These are phyloP conservation scores for Crenuchus spilurus DNA, from an alignment of 2,797 vertebrate species.

Conservation along the genomic window DNA sequence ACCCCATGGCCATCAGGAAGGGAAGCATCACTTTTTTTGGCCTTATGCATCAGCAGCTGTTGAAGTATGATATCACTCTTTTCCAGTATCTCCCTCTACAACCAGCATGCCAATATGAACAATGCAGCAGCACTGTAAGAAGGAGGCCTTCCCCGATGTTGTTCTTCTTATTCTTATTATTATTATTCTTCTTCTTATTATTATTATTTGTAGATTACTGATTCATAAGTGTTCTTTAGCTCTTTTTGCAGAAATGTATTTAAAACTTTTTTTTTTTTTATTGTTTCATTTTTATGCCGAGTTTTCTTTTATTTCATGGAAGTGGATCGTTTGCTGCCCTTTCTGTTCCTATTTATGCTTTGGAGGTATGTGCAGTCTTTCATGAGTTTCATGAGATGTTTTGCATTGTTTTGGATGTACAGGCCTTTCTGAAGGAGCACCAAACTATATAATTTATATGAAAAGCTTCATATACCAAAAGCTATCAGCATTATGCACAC, in stretches of 20 bases:
- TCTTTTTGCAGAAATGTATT: background rate
- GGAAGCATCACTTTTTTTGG: background rate
- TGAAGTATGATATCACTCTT: background rate
- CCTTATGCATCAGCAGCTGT: background rate
- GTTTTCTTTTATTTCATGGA: background rate
- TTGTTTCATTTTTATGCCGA: background rate
- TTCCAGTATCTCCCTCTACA: background rate
- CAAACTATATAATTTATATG: background rate
- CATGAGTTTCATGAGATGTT: background rate
- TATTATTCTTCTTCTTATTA: too few relatives aligned
- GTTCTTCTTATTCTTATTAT: too few relatives aligned
- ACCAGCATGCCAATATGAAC: background rate
- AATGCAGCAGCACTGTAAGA: background rate
- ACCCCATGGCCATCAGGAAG: background rate
- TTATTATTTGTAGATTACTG: background rate
- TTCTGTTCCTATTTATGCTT: background rate
- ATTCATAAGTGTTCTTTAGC: background rate
- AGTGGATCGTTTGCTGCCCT: background rate
- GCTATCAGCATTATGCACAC: background rate
- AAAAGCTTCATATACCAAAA: too few relatives aligned
- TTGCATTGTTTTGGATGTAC: background rate
- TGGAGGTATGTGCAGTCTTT: background rate
- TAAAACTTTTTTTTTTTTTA: background rate
- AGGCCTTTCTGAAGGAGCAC: background rate
- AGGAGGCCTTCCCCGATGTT: background rate